phyloP scores from a whole-genome alignment of 2,113 vertebrate species.

The Cariama cristata region DNA sequence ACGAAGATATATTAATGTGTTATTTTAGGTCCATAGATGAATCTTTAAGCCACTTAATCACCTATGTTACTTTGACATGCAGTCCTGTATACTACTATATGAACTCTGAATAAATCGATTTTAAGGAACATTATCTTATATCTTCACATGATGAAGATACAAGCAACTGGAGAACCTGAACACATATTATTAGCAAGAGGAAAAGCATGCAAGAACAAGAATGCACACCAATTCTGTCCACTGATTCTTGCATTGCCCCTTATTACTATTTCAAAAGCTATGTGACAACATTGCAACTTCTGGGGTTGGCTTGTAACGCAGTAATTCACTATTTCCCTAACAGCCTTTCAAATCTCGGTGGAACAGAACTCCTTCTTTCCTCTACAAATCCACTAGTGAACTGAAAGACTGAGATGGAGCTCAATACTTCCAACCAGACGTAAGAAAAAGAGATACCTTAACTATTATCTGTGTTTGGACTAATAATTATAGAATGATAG shows the following conservation, averaged over 20 bases:
- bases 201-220: not conserved
- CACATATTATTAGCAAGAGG: not conserved
- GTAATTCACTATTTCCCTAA: not conserved
- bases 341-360: not conserved
- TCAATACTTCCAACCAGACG: not conserved
- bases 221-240: not conserved
- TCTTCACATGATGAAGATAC: not conserved
- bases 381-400: not conserved
- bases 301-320: not conserved
- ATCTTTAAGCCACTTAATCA: not conserved
- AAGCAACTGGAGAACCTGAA: not conserved
- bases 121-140: not conserved
- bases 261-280: not conserved
- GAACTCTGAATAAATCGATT: not conserved
- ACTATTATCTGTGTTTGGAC: not conserved
- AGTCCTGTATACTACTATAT: not conserved
- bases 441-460: not conserved
- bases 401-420: not conserved
- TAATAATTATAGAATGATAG: not conserved
- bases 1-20: not conserved
- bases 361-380: not conserved
- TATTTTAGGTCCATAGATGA: not conserved
- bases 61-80: not conserved
- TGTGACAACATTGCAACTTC: not conserved
- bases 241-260: not conserved